Percentiles rank a stretch among this genome's conserved stretches.
Conservation (phyloP, 2,888 invertebrate genomes). For the Agrochola litura region DNA sequence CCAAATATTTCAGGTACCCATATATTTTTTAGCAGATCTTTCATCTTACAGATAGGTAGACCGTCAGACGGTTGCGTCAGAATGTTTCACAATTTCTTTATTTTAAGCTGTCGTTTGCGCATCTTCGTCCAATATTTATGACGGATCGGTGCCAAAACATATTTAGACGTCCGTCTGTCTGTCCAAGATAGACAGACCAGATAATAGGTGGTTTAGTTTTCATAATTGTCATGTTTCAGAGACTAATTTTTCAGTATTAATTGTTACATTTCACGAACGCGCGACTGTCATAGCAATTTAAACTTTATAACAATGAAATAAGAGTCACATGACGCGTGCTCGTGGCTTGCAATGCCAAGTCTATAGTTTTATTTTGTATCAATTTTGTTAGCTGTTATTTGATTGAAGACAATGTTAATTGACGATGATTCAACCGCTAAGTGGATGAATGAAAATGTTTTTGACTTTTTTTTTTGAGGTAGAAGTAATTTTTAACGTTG, state of each 20-base stretch:
- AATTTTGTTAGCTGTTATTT: not conserved
- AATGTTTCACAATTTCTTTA: constrained; percentile 25
- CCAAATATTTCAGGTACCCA: not conserved
- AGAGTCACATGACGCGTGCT: not conserved
- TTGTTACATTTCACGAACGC: constrained; percentile 4
- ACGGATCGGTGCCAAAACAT: constrained; percentile 56
- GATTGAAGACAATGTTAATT: constrained; percentile 16
- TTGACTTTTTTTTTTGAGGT: not conserved
- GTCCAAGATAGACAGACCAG: constrained; percentile 25
- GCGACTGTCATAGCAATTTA: constrained; percentile 4
- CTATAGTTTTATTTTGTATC: not conserved
- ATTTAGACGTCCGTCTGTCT: constrained; percentile 40
- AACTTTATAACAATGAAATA: not conserved
- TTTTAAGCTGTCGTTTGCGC: constrained; percentile 48
- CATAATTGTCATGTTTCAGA: constrained; percentile 27
- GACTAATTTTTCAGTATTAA: constrained; percentile 12
- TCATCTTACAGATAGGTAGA: constrained; percentile 10
- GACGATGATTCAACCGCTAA: not conserved
- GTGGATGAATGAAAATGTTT: constrained; percentile 6
- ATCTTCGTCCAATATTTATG: constrained; percentile 30
- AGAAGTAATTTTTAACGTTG: not conserved
- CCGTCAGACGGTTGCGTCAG: not conserved
- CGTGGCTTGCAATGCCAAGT: too few relatives aligned
- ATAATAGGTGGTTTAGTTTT: constrained; percentile 45
- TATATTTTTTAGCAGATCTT: constrained; percentile 13